Percentiles rank a stretch among this genome's conserved stretches.
These are phyloP conservation scores for Heptranchias perlo DNA, from an alignment of 2,113 vertebrate genomes.

Conservation along the genomic window DNA sequence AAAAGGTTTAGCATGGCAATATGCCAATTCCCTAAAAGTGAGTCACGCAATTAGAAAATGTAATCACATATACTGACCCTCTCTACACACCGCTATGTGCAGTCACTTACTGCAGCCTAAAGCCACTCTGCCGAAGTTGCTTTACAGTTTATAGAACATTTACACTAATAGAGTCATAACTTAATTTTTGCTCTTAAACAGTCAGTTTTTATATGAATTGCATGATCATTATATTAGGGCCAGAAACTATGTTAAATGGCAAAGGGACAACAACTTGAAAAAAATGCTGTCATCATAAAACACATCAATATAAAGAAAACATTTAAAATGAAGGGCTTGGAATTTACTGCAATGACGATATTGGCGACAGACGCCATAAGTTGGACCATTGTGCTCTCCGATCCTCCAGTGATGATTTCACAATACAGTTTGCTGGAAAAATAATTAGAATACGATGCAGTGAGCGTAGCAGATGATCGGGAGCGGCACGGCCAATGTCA, in stretches of 20 bases:
- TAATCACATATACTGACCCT: conserved; percentile 4
- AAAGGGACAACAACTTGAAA: conserved; percentile 1
- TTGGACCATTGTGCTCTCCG: neutral
- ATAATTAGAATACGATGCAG: too few relatives aligned
- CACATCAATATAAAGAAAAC: neutral
- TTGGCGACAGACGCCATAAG: neutral
- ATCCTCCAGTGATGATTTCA: neutral
- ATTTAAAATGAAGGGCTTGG: neutral
- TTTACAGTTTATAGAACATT: conserved; percentile 21
- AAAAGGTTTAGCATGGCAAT: neutral
- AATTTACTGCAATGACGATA: neutral
- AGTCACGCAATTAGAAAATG: conserved; percentile 29
- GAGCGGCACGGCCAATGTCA: too few relatives aligned
- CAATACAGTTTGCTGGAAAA: too few relatives aligned
- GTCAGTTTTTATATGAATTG: neutral
- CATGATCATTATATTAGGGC: neutral
- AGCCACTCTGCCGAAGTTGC: neutral
- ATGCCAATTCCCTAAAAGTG: conserved; percentile 18
- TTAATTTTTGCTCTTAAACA: conserved; percentile 9
- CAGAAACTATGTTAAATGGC: neutral
- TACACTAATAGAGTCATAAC: neutral
- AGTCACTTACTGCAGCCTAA: neutral
- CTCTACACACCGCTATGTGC: neutral
- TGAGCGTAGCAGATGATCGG: too few relatives aligned
- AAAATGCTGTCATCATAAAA: neutral